Evolutionary conservation across 1,140 invertebrate genomes (phyloP), one percentile per base, ranked within the genome.

Genomic region (Nasonia longicornis): DNA sequence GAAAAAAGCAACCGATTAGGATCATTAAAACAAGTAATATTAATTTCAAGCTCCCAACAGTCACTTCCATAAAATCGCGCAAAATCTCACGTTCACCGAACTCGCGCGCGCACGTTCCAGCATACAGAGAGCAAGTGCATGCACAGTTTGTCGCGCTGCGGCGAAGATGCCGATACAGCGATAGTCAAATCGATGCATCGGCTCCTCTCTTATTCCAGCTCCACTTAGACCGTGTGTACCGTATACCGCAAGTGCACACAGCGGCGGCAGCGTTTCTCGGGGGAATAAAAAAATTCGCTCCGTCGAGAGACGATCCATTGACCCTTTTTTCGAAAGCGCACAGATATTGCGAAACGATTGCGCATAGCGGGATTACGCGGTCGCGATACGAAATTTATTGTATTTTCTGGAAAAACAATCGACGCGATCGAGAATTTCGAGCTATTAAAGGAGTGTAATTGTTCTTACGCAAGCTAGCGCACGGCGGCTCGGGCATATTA

Each of bases 271-370:
- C 22, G 2, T 12, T 66, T 64, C 74, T 76, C 16, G 35, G 8
- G 38, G n/a, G 42, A 3, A 73, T 20, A 63, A 64, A 45, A 45
- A 26, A 26, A 0, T 26, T 26, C 26, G 26, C 26, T 26, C 26
- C 26, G 26, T 26, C 26, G 26, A 2, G 29, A 72, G 8, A n/a
- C 58, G 26, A 26, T 31, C 26, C 22, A 67, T 63, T 75, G 12
- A 58, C 26, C 31, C 31, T 74, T 58, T 74, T 79, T 79, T 78
- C 26, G 69, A 58, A 63, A 16, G 35, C n/a, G 26, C 31, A 38
- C 10, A 72, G 70, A 80, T 80, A 73, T 76, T 80, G n/a, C 45
- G 66, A 80, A 76, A 76, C 4, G 79, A 76, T 80, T 69, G 22
- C 20, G 7, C 0, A 4, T 26, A 11, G 20, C 35, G 38, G 12